Evolutionary conservation across 2,113 vertebrate species (phyloP), one percentile per base, ranked within the genome.

Genomic region (Podarcis raffonei): DNA sequence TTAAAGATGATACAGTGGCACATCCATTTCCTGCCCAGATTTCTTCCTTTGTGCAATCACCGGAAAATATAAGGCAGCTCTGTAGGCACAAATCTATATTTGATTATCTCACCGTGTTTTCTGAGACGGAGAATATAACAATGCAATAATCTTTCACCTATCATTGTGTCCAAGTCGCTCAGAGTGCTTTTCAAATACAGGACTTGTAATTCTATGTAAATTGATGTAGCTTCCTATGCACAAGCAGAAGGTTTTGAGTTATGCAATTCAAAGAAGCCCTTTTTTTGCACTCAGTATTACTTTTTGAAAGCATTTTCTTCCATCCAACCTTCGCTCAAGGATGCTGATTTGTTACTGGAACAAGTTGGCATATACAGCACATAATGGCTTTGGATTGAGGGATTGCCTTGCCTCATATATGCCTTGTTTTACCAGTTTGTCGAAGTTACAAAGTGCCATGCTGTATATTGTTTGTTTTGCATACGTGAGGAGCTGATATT

Each of bases 21-120:
- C 59, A 84, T 85, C 37, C 53, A 22, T 42, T 62, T 84, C 83
- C 16, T 37, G 83, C 5, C 0, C 79, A 89, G 90, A 83, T 42
- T 4, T 39, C 86, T 87, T 92, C 22, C 11, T 89, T 91, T 93
- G 65, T 87, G 83, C 90, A 15, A n/a, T 84, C 25, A 6, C 5
- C 87, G 48, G 42, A 92, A 90, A 83, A 87, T 82, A 48, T 82
- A 89, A 90, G 53, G 20, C 32, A 8, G 23, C 69, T 94, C 87
- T 94, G 89, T 0, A 88, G 90, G 30, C 74, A 81, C 87, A 92
- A 92, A 91, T 81, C 90, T 69, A 0, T 90, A 68, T 48, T 82
- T 91, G 2, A 85, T 91, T 87, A 15, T 87, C 65, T 89, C 0
- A 0, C 65, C 20, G 86, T n/a, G 88, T 81, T 88, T 48, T 86